Conservation (phyloP, 2,113 vertebrate species). For the Martes martes region DNA sequence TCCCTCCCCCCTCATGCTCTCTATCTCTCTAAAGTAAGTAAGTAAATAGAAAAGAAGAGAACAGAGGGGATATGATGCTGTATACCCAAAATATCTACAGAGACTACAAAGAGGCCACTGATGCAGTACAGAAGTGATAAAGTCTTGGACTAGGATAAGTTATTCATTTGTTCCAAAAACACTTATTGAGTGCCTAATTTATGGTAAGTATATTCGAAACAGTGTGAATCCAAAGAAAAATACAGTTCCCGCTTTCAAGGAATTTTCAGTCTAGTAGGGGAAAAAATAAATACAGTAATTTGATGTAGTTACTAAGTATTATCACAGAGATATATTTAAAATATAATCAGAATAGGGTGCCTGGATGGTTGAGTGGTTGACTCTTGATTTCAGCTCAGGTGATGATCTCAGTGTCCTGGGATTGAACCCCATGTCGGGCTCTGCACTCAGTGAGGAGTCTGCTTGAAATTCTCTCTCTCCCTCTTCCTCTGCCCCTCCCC, state of each 20-base stretch:
- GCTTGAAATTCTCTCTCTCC: neutral
- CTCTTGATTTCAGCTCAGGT: neutral
- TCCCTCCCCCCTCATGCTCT: neutral
- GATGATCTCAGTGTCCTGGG: neutral
- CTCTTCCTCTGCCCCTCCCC: neutral
- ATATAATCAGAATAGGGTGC: neutral
- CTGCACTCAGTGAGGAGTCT: neutral
- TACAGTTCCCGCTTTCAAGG: neutral
- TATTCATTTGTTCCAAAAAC: neutral
- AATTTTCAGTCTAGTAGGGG: neutral
- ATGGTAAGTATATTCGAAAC: neutral
- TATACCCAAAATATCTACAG: neutral
- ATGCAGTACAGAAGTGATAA: neutral
- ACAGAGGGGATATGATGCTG: neutral
- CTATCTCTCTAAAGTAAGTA: neutral
- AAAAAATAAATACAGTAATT: neutral
- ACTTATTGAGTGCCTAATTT: neutral
- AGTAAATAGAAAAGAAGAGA: neutral
- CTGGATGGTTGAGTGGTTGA: neutral
- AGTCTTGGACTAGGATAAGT: neutral
- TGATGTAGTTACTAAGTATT: neutral
- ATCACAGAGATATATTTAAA: constrained; percentile 30
- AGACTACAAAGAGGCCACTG: neutral
- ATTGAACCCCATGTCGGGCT: neutral
- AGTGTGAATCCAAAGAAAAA: neutral